Percentiles rank a stretch among this genome's conserved stretches.
These are phyloP conservation scores for Beris morrisii DNA, from an alignment of 2,888 invertebrate species.

Conservation along the genomic window DNA sequence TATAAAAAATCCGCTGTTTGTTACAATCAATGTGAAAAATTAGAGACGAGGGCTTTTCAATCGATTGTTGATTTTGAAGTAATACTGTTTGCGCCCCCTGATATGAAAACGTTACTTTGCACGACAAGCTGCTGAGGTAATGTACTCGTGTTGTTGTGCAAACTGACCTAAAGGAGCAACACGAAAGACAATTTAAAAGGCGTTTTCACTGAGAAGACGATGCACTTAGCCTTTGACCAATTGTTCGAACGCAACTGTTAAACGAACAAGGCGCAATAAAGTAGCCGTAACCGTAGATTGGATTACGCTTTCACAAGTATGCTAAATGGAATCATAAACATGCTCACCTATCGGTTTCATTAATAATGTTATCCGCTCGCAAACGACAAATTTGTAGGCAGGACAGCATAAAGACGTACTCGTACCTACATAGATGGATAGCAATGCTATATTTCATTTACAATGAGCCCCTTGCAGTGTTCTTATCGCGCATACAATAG, in stretches of 20 bases:
- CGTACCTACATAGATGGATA: no score
- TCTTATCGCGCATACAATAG: constrained; percentile 31
- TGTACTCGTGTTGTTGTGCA: no score
- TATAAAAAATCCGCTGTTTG: no score
- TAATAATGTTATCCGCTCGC: constrained; percentile 33
- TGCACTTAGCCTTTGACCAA: constrained; percentile 27
- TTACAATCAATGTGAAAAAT: no score
- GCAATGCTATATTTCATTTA: constrained; percentile 13
- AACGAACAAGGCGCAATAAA: background rate
- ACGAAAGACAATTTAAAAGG: no score
- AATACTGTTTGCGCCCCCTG: no score
- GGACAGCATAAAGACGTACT: constrained; percentile 23
- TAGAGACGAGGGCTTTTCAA: no score
- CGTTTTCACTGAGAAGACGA: constrained; percentile 19
- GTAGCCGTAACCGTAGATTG: background rate
- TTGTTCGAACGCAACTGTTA: background rate
- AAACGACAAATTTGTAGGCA: constrained; percentile 35
- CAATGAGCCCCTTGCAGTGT: constrained; percentile 19
- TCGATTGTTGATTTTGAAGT: no score
- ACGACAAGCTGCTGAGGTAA: no score
- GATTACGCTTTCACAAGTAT: constrained; percentile 1
- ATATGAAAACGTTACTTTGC: no score
- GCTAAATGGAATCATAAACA: constrained; percentile 19
- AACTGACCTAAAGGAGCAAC: no score
- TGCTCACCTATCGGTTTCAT: constrained; percentile 24